Conservation (phyloP, 2,888 invertebrate genomes). For the Rugalucina vietnamica region DNA sequence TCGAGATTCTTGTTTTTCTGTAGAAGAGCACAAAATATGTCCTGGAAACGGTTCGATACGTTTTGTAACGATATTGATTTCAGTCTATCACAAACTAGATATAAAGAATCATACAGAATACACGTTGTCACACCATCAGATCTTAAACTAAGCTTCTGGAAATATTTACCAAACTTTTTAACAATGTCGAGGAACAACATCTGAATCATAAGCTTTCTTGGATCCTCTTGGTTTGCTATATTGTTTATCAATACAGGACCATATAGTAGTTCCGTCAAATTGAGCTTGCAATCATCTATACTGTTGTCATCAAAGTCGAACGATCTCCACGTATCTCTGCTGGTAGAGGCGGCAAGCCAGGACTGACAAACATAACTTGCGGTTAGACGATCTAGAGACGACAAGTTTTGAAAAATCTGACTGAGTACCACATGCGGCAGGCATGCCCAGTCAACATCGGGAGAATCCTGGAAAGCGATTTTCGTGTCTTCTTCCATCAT, state of each 20-base stretch:
- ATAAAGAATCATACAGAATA: not conserved
- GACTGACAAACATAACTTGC: conserved; percentile 49
- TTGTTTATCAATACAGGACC: not conserved
- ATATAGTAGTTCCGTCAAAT: not conserved
- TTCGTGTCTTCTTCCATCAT: not conserved
- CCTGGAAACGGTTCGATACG: not conserved
- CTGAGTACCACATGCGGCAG: conserved; percentile 60
- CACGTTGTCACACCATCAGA: not conserved
- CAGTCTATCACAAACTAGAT: not conserved
- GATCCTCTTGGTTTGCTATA: not conserved
- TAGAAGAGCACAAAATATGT: not conserved
- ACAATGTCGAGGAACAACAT: conserved; percentile 14
- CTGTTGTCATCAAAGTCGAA: conserved; percentile 45
- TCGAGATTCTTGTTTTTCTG: not conserved
- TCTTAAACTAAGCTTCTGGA: not conserved
- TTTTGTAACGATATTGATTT: not conserved
- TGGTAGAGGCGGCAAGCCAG: conserved; percentile 48
- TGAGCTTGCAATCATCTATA: not conserved
- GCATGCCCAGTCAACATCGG: conserved; percentile 48
- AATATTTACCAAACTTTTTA: conserved; percentile 45
- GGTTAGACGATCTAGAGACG: conserved; percentile 46
- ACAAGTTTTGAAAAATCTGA: conserved; percentile 51
- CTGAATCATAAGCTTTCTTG: not conserved
- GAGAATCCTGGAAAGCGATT: not conserved
- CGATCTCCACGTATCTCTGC: conserved; percentile 56